phyloP scores from a whole-genome alignment of 1,140 invertebrate genomes.

The Callitettix versicolor region DNA sequence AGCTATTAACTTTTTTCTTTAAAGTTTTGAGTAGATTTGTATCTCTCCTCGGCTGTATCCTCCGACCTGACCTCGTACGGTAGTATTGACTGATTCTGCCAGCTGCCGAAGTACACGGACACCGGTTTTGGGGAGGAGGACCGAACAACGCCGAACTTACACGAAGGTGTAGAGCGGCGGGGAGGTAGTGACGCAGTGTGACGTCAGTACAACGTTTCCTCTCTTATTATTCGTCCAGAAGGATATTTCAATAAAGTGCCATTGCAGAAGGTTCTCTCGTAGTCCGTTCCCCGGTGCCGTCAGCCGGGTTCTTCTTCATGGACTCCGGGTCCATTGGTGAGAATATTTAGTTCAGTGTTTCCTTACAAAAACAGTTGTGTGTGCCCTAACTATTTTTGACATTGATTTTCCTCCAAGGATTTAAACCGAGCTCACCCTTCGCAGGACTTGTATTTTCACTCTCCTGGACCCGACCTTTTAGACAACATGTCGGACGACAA shows the following conservation, averaged over 20 bases:
- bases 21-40: no score
- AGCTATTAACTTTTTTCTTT: no score
- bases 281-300: not conserved
- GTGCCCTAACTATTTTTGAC: not conserved
- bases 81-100: not conserved
- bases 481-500: conserved; percentile 8
- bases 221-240: not conserved
- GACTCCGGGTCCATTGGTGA: not conserved
- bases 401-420: not conserved
- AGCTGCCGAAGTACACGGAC: not conserved
- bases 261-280: conserved; percentile 5
- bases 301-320: not conserved
- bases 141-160: not conserved
- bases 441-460: not conserved
- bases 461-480: not conserved
- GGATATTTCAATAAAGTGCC: conserved; percentile 9
- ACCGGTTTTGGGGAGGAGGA: not conserved
- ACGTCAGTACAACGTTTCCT: conserved; percentile 8
- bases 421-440: not conserved
- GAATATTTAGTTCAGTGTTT: no score
- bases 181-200: conserved; percentile 13
- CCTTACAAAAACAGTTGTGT: not conserved
- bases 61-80: not conserved
- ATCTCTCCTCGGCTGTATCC: no score
- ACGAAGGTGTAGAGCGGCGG: not conserved